Evolutionary conservation across 2,113 vertebrate species (phyloP), one percentile per base, ranked within the genome.

Genomic region (Urocynchramus pylzowi): DNA sequence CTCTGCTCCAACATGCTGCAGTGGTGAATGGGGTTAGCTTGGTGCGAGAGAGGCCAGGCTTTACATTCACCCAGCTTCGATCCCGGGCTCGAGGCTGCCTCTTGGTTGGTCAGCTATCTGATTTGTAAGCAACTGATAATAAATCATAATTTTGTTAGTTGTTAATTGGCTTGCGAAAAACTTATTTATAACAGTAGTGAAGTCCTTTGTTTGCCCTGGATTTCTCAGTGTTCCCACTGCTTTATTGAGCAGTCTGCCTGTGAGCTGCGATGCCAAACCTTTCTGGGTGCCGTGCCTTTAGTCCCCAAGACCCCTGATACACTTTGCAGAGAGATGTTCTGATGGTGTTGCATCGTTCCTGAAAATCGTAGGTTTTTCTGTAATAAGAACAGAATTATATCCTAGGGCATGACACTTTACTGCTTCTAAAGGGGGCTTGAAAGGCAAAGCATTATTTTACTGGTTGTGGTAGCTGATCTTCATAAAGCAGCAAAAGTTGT

Each of bases 171-270:
- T n/a, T n/a, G n/a, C n/a, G n/a, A n/a, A n/a, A n/a, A n/a, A n/a
- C n/a, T n/a, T n/a, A n/a, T n/a, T n/a, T n/a, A n/a, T n/a, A 90
- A 63, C 5, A 14, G 16, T 41, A 28, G 10, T 13, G 30, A 80
- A 44, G 37, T 67, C 19, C 21, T 76, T 30, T 0, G 1, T n/a
- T 57, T 7, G 8, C 10, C 37, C 39, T 0, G 0, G 18, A 27
- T 80, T 54, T 16, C 52, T 67, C 71, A 70, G 14, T 22, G 56
- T 35, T 77, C 63, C 20, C 54, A 26, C 39, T n/a, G 27, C n/a
- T 60, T 35, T 2, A 5, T 12, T 69, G 73, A 87, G 37, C 59
- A 61, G 33, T 57, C 2, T 2, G 13, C 26, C 64, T 4, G 3
- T 4, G n/a, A 71, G 16, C 4, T 57, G 61, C 13, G 70, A n/a